Evolutionary conservation across 2,888 invertebrate genomes (phyloP), one percentile per base, ranked within the genome.

Genomic region (Hydraecia micacea): DNA sequence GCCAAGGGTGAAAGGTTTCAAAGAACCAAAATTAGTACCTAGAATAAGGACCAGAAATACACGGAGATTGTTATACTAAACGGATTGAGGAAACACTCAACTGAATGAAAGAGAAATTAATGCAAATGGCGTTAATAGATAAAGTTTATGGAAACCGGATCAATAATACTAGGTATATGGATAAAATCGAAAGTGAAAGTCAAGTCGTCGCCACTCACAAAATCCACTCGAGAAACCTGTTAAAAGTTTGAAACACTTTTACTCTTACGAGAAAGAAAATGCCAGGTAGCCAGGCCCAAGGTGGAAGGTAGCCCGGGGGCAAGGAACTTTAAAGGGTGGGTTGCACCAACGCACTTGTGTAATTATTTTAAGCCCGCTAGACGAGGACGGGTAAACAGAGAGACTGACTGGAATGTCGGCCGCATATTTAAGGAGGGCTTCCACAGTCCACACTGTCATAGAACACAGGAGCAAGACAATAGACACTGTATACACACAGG

Each of bases 351-450:
- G 92, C 96, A 96, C 96, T 96, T 96, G 95, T 95, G 94, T 96
- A 95, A 96, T 96, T 96, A 97, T 96, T 96, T 95, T 95, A 95
- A 96, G 96, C 94, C 88, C 91, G 91, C 93, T 94, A 94, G 94
- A 94, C 92, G 92, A 92, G 88, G 89, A 92, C 93, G 91, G 87
- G 93, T 92, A 94, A 94, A 95, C 94, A 95, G 91, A 92, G 91
- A 91, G 90, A 90, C 93, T 87, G 89, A 83, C 86, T 91, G 95
- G 96, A 95, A 96, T 96, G 95, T 92, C 88, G 91, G 91, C 92
- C 88, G 89, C 92, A 90, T 93, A 91, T 92, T 91, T 91, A 90
- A 91, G 88, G 88, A 91, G 77, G 68, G 80, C 79, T 83, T 84
- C 81, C 78, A 89, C 80, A 75, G 81, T 84, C 81, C 78, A 89